Conservation (phyloP, 2,888 invertebrate genomes). For the Volucella inanis region DNA sequence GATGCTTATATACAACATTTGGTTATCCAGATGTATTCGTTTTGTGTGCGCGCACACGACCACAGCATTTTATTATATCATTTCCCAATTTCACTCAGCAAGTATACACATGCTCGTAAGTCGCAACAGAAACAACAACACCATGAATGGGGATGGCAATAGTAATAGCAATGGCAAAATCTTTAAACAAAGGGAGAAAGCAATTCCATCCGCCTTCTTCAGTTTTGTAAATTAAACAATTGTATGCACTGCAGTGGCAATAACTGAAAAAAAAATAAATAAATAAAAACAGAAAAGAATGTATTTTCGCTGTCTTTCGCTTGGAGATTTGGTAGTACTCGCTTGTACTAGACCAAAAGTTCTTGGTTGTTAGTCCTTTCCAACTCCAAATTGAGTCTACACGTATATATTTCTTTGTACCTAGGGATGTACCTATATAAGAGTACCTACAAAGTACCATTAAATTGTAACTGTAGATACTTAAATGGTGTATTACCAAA, state of each 20-base stretch:
- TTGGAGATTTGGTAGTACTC: background rate
- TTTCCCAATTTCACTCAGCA: background rate
- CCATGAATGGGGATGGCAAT: slow-evolving; percentile 15
- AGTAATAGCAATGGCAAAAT: background rate
- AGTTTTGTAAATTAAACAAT: slow-evolving; percentile 55
- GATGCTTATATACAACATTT: slow-evolving; percentile 54
- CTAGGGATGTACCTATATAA: background rate
- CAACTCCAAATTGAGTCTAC: background rate
- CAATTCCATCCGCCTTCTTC: slow-evolving; percentile 35
- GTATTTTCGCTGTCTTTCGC: slow-evolving; percentile 13
- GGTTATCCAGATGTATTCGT: background rate
- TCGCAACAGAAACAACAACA: background rate
- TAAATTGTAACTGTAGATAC: slow-evolving; percentile 5
- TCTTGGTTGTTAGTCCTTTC: background rate
- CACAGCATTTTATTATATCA: slow-evolving; percentile 1
- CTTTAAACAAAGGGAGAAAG: slow-evolving; percentile 4
- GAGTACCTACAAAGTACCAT: background rate
- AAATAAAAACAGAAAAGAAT: background rate
- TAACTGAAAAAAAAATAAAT: slow-evolving; percentile 25
- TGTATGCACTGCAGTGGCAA: slow-evolving; percentile 60
- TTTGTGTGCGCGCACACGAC: slow-evolving; percentile 6
- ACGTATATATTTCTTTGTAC: background rate
- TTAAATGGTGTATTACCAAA: background rate
- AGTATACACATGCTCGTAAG: background rate
- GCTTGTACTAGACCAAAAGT: background rate